A percentile compares a stretch with the other conserved stretches of the same genome.
These are phyloP conservation scores for Gorsachius magnificus DNA, from an alignment of 2,797 vertebrate species.

Conservation along the genomic window DNA sequence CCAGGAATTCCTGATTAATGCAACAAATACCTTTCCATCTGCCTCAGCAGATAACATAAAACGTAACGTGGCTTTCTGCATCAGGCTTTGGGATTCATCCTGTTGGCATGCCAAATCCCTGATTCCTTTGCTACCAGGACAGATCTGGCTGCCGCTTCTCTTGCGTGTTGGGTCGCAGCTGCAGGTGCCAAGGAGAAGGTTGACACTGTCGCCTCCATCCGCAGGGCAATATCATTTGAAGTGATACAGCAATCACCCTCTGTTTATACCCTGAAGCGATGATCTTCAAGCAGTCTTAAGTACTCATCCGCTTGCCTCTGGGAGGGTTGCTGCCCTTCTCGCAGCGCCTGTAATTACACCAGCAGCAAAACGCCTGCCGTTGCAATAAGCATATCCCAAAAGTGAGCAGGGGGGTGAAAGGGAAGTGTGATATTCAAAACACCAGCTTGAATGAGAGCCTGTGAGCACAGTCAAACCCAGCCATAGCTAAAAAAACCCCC, in stretches of 20 bases:
- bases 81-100: background rate
- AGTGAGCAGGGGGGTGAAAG: background rate
- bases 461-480: background rate
- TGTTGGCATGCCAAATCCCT: background rate
- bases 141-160: background rate
- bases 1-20: background rate
- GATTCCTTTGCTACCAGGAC: background rate
- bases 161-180: accelerated
- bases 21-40: background rate
- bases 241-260: background rate
- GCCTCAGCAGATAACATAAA: background rate
- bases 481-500: background rate
- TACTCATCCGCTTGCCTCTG: accelerated
- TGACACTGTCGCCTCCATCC: background rate
- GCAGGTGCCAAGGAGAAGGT: background rate
- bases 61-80: background rate
- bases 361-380: background rate
- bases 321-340: background rate
- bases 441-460: background rate
- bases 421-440: background rate
- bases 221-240: background rate
- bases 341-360: background rate
- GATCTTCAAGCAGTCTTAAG: background rate
- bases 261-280: background rate
- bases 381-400: background rate